Evolutionary conservation across 2,113 vertebrate genomes (phyloP).

Genomic region (Brachionichthys hirsutus): DNA sequence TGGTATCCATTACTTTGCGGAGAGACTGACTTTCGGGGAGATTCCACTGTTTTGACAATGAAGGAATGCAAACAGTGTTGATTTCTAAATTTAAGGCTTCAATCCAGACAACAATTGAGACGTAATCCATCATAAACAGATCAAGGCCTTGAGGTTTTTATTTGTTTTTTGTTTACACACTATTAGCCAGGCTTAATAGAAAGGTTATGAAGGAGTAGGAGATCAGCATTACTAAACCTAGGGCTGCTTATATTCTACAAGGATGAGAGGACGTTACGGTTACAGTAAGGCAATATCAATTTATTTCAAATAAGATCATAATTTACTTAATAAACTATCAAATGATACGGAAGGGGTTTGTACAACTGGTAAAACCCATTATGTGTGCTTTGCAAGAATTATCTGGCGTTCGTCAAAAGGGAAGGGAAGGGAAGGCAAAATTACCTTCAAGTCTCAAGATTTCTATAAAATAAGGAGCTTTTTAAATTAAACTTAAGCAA

Average conservation of each 20-base stretch:
- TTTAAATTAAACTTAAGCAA: constrained; percentile 4
- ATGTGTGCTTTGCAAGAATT: background rate
- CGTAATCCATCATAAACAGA: constrained; percentile 12
- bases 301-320: background rate
- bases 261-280: background rate
- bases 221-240: background rate
- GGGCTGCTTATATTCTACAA: constrained; percentile 5
- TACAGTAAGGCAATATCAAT: constrained; percentile 14
- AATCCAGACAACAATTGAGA: constrained; percentile 48
- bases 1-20: constrained; percentile 68
- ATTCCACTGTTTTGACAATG: constrained; percentile 65
- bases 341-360: too few relatives aligned
- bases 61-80: constrained; percentile 69
- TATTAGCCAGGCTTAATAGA: background rate
- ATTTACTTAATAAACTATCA: too few relatives aligned
- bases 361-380: too few relatives aligned
- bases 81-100: constrained; percentile 53
- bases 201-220: background rate
- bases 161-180: background rate
- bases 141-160: constrained; percentile 17
- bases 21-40: constrained; percentile 60
- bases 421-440: too few relatives aligned
- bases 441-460: too few relatives aligned
- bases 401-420: too few relatives aligned
- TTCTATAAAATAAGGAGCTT: too few relatives aligned